Percentiles rank a stretch among this genome's conserved stretches.
These are phyloP conservation scores for Cichlasoma orientale DNA, from an alignment of 2,797 vertebrate genomes.

Conservation along the genomic window DNA sequence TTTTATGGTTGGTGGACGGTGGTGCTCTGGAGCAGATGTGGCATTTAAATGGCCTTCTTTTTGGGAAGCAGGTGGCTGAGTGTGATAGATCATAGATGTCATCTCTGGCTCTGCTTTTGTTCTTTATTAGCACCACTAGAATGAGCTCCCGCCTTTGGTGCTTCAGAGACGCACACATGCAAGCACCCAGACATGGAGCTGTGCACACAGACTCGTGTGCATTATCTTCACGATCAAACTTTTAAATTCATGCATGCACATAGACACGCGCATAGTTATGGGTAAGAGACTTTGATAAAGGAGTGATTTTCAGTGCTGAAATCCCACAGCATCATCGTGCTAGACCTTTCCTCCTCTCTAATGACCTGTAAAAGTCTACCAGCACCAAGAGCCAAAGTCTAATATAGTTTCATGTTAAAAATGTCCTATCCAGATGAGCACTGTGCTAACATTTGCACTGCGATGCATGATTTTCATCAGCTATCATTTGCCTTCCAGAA, in stretches of 20 bases:
- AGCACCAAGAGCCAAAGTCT: slow-evolving; percentile 27
- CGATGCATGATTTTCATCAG: slow-evolving; percentile 9
- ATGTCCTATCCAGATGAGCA: slow-evolving; percentile 23
- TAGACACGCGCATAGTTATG: neutral
- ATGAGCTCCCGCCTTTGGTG: slow-evolving; percentile 51
- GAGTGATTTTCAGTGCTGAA: slow-evolving; percentile 35
- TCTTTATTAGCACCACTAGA: slow-evolving; percentile 59
- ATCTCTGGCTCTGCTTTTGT: slow-evolving; percentile 65
- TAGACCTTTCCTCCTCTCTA: slow-evolving; percentile 57
- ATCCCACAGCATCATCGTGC: slow-evolving; percentile 34
- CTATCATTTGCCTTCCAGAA: neutral
- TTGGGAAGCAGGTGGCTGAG: slow-evolving; percentile 76
- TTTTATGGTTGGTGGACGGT: slow-evolving; percentile 38
- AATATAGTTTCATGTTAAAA: slow-evolving; percentile 49
- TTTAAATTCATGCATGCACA: neutral
- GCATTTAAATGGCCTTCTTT: slow-evolving; percentile 78
- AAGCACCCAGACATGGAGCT: neutral
- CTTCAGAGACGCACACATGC: slow-evolving; percentile 1
- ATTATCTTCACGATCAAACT: neutral
- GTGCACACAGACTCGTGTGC: neutral
- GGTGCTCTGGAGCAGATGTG: slow-evolving; percentile 68
- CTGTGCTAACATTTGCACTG: neutral
- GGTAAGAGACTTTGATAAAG: slow-evolving; percentile 50
- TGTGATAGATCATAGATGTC: slow-evolving; percentile 79
- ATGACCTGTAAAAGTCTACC: slow-evolving; percentile 62